Conservation (phyloP, 2,797 vertebrate genomes). For the Crenichthys baileyi region DNA sequence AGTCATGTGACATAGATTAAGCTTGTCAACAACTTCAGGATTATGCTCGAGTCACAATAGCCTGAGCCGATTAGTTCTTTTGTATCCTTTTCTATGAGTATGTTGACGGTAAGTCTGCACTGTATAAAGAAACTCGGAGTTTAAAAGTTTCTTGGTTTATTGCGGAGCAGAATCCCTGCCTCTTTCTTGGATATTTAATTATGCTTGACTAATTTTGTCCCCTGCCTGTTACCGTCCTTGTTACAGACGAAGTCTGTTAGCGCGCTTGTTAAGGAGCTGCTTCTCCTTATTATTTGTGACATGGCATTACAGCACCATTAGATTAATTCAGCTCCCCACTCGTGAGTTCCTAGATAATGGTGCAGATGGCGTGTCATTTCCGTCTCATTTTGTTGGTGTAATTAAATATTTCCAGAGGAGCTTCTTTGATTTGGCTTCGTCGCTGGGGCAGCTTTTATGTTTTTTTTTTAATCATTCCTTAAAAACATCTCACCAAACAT, state of each 20-base stretch:
- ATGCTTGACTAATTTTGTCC: constrained; percentile 11
- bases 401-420: constrained; percentile 27
- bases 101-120: background rate
- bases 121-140: background rate
- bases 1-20: constrained; percentile 62
- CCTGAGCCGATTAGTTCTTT: constrained; percentile 47
- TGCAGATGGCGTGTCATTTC: constrained; percentile 17
- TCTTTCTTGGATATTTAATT: constrained; percentile 1
- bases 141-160: background rate
- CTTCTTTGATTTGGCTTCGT: background rate
- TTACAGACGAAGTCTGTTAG: constrained; percentile 5
- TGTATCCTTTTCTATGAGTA: constrained; percentile 29
- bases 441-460: background rate
- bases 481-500: background rate
- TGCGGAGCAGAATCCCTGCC: background rate
- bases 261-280: constrained; percentile 41
- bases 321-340: constrained; percentile 37
- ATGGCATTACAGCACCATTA: constrained; percentile 40
- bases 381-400: background rate
- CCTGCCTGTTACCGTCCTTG: constrained; percentile 20
- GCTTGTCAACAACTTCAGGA: constrained; percentile 55
- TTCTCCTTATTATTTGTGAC: constrained; percentile 56
- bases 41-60: constrained; percentile 54
- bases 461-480: background rate
- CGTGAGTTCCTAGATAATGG: constrained; percentile 32